A percentile compares a stretch with the other conserved stretches of the same genome.
phyloP scores from a whole-genome alignment of 1,140 invertebrate species.

The Hyles vespertilio region DNA sequence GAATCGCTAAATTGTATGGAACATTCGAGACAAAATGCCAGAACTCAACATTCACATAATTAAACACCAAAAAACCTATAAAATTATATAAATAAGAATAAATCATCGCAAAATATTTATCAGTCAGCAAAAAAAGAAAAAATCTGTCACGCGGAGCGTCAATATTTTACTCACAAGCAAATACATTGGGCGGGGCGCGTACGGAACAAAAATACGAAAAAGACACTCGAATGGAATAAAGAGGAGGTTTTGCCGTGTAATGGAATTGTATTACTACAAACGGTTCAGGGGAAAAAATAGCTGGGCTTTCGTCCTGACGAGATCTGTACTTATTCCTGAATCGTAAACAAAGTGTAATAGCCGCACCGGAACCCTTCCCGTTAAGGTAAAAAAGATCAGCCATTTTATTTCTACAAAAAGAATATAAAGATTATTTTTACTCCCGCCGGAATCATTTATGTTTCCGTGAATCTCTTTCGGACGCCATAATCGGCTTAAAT shows the following conservation, averaged over 20 bases:
- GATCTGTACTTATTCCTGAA: constrained; percentile 15
- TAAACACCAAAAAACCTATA: too few species aligned
- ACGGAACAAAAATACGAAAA: constrained; percentile 8
- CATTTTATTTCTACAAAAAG: too few species aligned
- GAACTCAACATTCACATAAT: too few species aligned
- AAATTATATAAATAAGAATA: too few species aligned
- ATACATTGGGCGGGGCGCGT: background rate
- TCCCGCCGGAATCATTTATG: too few species aligned
- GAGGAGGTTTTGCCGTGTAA: constrained; percentile 15
- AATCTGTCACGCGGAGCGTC: background rate
- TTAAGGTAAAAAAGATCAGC: constrained; percentile 11
- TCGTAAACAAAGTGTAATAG: constrained; percentile 21
- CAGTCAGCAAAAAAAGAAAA: background rate
- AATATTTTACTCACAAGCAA: too few species aligned
- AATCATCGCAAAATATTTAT: too few species aligned
- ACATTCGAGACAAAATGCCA: too few species aligned
- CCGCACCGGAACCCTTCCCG: constrained; percentile 5
- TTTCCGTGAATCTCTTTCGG: too few species aligned
- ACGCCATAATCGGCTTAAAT: too few species aligned
- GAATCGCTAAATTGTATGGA: too few species aligned
- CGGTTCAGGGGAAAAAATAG: constrained; percentile 17
- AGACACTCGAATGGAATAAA: constrained; percentile 7
- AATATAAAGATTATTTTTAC: too few species aligned
- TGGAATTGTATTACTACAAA: constrained; percentile 19
- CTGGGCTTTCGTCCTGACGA: constrained; percentile 8